A percentile compares a stretch with the other conserved stretches of the same genome.
Conservation (phyloP, 2,113 vertebrate genomes). For the Grammomys dolichurus region DNA sequence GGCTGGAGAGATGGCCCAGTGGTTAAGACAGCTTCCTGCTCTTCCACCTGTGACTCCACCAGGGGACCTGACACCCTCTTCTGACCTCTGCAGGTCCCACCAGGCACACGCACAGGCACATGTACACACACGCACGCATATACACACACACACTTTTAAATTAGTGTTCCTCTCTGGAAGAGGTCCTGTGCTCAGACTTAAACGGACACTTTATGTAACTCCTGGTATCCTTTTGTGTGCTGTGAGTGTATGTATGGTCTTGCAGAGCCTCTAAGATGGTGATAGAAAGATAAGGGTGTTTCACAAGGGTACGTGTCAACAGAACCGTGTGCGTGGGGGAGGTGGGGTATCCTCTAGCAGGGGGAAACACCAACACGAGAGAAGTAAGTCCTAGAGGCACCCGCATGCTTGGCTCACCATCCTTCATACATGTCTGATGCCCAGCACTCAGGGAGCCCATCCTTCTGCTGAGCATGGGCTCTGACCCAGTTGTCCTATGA, state of each 20-base stretch:
- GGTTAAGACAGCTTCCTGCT: background rate
- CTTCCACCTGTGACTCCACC: background rate
- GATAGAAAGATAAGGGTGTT: background rate
- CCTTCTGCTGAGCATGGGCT: background rate
- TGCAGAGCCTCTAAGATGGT: background rate
- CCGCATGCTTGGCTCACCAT: background rate
- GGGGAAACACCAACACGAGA: background rate
- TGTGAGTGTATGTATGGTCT: background rate
- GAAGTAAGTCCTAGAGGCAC: background rate
- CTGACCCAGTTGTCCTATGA: background rate
- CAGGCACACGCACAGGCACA: background rate
- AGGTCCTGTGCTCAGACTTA: background rate
- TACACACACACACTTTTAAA: background rate
- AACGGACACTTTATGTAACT: background rate
- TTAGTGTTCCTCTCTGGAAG: background rate
- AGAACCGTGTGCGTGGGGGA: background rate
- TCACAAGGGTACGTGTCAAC: background rate
- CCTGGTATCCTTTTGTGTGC: background rate
- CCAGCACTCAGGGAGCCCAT: background rate
- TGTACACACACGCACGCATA: background rate
- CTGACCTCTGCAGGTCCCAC: background rate
- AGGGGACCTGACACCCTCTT: background rate
- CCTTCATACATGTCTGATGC: background rate
- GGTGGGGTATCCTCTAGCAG: background rate
- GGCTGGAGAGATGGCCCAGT: background rate